Base-by-base conservation (phyloP, 2,888 invertebrate genomes). In the Drosophila stalkeri region DNA sequence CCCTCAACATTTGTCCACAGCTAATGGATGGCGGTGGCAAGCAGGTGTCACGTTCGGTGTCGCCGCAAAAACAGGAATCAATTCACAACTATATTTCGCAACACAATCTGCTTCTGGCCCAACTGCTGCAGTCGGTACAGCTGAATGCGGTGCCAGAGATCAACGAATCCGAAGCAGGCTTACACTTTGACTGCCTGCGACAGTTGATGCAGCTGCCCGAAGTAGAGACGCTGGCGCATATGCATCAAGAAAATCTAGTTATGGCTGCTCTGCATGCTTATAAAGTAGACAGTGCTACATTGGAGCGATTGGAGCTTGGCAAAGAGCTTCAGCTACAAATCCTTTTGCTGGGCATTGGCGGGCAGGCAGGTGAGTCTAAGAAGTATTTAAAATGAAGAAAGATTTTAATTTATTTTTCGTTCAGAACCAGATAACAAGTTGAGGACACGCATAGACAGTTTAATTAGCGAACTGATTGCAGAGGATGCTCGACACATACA, bases 1-100 rank as follows among this genome's bases (percentile, higher is more conserved):
- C 96, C 4, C 92, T 95, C 4, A 96, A 96, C 91, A 96, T 96
- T 86, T 96, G 96, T 78, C 96, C 96, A 0, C 95, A 91, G 62
- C 71, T 92, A 14, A 73, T 80, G 0, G 79, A 79, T 14, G 78
- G 64, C 8, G 3, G 44, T 1, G 33, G 31, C 0, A 61, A 67
- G 0, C 73, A 11, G 64, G 54, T 18, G 18, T 66, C 64, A 0
- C 71, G 69, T 3, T 35, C 68, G 20, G 83, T 89, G 37, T 64
- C 77, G 4, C 64, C 80, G 0, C 86, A 90, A 51, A 91, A 92
- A 60, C 91, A 91, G 66, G 84, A 90, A 37, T 88, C 89, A 1
- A 90, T 93, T 31, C 86, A 91, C 49, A 91, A 92, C 72, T 93
- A 93, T 49, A 91, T 93, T 33, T 73, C 77, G 8, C 91, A 91